A percentile compares a stretch with the other conserved stretches of the same genome.
phyloP scores from a whole-genome alignment of 2,888 invertebrate genomes.

The Agelastica alni region DNA sequence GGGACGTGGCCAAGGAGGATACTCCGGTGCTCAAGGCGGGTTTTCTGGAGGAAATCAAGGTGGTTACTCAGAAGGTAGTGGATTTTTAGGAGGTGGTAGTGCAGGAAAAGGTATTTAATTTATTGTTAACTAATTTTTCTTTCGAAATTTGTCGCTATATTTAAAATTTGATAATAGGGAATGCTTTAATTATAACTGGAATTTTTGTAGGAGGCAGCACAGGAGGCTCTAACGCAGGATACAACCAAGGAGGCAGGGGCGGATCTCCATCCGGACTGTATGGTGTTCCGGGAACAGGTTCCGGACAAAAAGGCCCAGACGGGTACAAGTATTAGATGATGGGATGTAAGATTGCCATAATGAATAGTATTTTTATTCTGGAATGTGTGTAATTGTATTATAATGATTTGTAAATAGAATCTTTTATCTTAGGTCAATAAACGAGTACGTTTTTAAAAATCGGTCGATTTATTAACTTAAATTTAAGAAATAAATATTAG shows the following conservation, averaged over 20 bases:
- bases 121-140: too few relatives aligned
- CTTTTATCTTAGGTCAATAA: constrained; percentile 29
- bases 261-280: constrained; percentile 26
- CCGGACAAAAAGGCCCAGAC: constrained; percentile 36
- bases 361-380: constrained; percentile 10
- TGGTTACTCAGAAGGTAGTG: constrained; percentile 18
- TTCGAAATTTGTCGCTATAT: too few relatives aligned
- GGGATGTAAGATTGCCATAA: constrained; percentile 29
- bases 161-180: too few relatives aligned
- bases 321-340: constrained; percentile 42
- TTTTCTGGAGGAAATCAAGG: constrained; percentile 1
- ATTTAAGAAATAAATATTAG: too few relatives aligned
- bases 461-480: constrained; percentile 7
- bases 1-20: constrained; percentile 17
- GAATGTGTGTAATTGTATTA: constrained; percentile 23
- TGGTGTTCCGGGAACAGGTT: constrained; percentile 31
- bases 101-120: too few relatives aligned
- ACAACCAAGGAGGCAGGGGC: constrained; percentile 5
- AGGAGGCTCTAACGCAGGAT: not conserved
- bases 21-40: constrained; percentile 8
- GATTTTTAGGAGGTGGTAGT: constrained; percentile 12
- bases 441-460: constrained; percentile 26
- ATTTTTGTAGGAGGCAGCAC: not conserved
- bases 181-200: too few relatives aligned
- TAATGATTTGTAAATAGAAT: constrained; percentile 29